These are phyloP conservation scores for Equus quagga DNA, from an alignment of 2,113 vertebrate genomes.

Conservation along the genomic window DNA sequence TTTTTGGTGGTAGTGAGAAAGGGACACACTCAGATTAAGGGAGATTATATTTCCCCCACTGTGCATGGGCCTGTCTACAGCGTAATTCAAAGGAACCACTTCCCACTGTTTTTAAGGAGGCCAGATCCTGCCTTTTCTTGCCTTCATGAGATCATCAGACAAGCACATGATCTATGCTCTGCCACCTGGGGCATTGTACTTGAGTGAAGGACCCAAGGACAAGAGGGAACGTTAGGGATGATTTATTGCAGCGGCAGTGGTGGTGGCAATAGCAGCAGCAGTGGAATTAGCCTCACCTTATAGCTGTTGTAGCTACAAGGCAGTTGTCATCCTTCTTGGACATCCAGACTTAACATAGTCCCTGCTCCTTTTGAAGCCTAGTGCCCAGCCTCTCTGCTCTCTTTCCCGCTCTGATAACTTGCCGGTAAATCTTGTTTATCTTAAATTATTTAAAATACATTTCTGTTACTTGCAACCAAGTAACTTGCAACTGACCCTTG, in stretches of 20 bases:
- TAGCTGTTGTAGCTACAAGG: not conserved
- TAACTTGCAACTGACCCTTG: not conserved
- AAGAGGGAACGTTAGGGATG: not conserved
- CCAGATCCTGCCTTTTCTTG: not conserved
- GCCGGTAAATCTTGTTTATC: not conserved
- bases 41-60: not conserved
- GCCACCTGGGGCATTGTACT: not conserved
- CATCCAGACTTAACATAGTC: not conserved
- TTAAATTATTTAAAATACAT: constrained; percentile 10
- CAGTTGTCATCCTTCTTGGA: not conserved
- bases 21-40: not conserved
- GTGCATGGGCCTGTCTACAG: not conserved
- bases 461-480: not conserved
- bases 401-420: not conserved
- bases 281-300: not conserved
- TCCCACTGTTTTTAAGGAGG: not conserved
- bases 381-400: not conserved
- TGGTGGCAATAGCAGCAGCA: not conserved
- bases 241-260: not conserved
- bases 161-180: not conserved
- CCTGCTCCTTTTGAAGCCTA: not conserved
- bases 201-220: not conserved
- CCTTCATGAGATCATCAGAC: not conserved
- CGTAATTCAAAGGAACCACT: not conserved
- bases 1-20: not conserved